Evolutionary conservation across 1,140 invertebrate genomes (phyloP), one percentile per base, ranked within the genome.

Genomic region (Medauroidea extradentata): DNA sequence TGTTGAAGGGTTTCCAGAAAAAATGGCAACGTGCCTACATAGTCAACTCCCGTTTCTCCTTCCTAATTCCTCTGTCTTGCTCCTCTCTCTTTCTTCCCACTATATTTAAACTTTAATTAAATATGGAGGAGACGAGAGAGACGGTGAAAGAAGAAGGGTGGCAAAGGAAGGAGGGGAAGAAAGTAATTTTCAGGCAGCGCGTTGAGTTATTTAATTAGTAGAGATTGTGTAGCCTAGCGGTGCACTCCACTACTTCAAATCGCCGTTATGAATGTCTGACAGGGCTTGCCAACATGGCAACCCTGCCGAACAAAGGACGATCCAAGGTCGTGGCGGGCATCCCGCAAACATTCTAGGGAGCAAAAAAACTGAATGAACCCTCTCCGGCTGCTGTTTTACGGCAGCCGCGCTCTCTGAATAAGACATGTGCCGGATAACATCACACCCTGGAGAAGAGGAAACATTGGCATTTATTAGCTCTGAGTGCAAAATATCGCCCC

Each of bases 61-160:
- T 11, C 29, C 29, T 34, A 34, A 34, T 34, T 34, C 29, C 29
- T 34, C 29, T 11, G 11, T 34, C 29, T 34, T 7, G 29, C 29
- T 34, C 23, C 8, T 21, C 23, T 7, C 41, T 25, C 18, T 43
- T 7, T 55, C 24, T 41, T 55, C 38, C 23, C 29, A 34, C 29
- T 11, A 11, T 55, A 16, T 55, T 24, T 46, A 55, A 55, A 55
- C 53, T 55, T 55, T 55, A 55, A 55, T 55, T 55, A 55, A 55
- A 55, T 55, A 55, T 55, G 53, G 53, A 55, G 53, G 23, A 41
- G 42, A 41, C 29, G 29, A 34, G 51, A 5, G 34, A 34, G 51
- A 27, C 11, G 21, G 23, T n/a, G 27, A 42, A 23, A 42, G 21
- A 39, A 34, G 52, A n/a, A 23, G 38, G 23, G 16, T 54, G 27